Evolutionary conservation across 2,888 invertebrate species (phyloP), one percentile per base, ranked within the genome.

Genomic region (Xylota sylvarum): DNA sequence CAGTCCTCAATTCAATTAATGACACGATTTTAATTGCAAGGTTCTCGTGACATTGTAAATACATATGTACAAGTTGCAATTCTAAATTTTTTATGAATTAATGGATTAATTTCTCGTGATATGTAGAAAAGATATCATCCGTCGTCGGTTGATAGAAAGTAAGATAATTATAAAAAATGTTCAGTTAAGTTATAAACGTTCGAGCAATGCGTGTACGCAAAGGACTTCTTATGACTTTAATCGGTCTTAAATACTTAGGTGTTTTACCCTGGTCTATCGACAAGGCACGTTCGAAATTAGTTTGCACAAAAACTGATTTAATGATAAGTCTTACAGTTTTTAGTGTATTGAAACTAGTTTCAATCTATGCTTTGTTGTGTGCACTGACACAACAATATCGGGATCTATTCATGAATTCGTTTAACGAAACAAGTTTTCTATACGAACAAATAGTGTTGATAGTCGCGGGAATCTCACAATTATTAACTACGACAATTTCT

Each of bases 281-380:
- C 17, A 40, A 19, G 12, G n/a, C 46, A 6, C 12, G 14, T 0
- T 48, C 46, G 0, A 67, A 76, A 27, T 19, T 77, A 5, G 30
- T 58, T 2, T 67, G 67, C 12, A 77, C 6, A 4, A 67, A 37
- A 30, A 58, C n/a, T 5, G 76, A 67, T 17, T 17, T 67, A 12
- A 30, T 32, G 12, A 67, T 4, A 6, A 19, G 65, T 35, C 4
- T 30, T 5, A 5, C 27, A 3, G 7, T n/a, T 2, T 58, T 32
- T 10, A 5, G 30, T 35, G 0, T 30, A 4, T 6, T 77, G 4
- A 37, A 48, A 0, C 1, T 9, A 1, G 4, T 55, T 10, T 30
- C 43, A 17, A 12, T 43, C 2, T 69, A 30, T 30, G 27, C 4
- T 0, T 27, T 55, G 40, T 3, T 14, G 10, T 23, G 4, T 17